Base-by-base conservation (phyloP, 2,113 vertebrate species). In the Chaetodon auriga region DNA sequence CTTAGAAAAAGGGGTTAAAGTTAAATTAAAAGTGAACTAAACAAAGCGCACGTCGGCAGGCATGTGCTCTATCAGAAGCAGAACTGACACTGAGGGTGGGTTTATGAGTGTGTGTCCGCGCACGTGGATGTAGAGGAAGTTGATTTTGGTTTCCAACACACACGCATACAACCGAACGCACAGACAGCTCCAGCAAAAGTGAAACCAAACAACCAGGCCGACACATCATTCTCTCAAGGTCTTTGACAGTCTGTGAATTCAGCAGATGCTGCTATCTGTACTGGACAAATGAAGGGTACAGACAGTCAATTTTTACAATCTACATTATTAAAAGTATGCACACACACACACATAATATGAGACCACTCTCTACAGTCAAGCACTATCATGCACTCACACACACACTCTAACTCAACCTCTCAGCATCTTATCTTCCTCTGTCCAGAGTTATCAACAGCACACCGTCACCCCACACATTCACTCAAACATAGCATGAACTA, bases 61-160 rank as follows among this genome's bases (percentile, higher is more conserved):
- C 77, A 83, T 80, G 78, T 66, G 87, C 80, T 80, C 92, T 90
- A 53, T 86, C 91, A 86, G 94, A 96, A 97, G 95, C 94, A 93
- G 85, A 88, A 91, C 72, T 89, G 83, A 75, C 75, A 75, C 81
- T 88, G 64, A 64, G 35, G 49, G 61, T 53, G 61, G 53, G 72
- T 83, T 83, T 81, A 38, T 87, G 90, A 86, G 84, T 81, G 65
- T 80, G 81, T 79, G 83, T 83, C 71, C 10, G 68, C 78, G 57
- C 90, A 90, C 80, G 89, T 94, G 92, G 92, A 92, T 70, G 74
- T 75, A 89, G 92, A 93, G 95, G 95, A 95, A 96, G 93, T 93
- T 63, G 70, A 80, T 60, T 75, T 80, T 83, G 87, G 68, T 84
- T 87, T 76, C 81, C 73, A 60, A 89, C 70, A 68, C 74, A 73